Evolutionary conservation across 1,140 invertebrate species (phyloP).

Genomic region (Callitettix versicolor): DNA sequence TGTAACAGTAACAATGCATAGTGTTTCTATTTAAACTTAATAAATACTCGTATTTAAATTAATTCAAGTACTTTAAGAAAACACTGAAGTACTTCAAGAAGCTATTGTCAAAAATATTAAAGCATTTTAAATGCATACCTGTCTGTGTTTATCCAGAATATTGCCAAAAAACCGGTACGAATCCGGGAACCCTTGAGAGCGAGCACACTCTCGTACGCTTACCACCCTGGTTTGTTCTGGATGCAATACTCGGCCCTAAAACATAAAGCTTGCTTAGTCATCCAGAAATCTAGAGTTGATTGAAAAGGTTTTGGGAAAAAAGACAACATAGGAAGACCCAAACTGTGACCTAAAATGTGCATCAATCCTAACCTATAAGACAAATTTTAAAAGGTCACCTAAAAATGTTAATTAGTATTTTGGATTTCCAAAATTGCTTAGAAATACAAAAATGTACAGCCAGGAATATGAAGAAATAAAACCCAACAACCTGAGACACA

Average conservation of each 20-base stretch:
- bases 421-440: no score
- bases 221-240: slow-evolving; percentile 71
- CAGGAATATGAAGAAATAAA: no score
- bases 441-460: no score
- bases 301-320: not conserved
- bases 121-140: slow-evolving; percentile 39
- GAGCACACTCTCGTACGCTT: slow-evolving; percentile 74
- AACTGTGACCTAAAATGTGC: no score
- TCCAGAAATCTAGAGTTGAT: not conserved
- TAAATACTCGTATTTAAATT: not conserved
- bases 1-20: not conserved
- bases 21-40: not conserved
- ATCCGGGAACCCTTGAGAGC: slow-evolving; percentile 80
- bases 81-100: no score
- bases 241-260: slow-evolving; percentile 62
- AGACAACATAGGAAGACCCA: no score
- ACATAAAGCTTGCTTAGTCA: slow-evolving; percentile 17
- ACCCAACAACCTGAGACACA: no score
- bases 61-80: no score
- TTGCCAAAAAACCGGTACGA: slow-evolving; percentile 64
- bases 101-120: no score
- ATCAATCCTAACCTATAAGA: no score
- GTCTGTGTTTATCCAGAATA: slow-evolving; percentile 68
- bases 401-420: no score
- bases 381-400: no score